Base-by-base conservation (phyloP, 1,140 invertebrate species). In the Drosophila quadrilineata region DNA sequence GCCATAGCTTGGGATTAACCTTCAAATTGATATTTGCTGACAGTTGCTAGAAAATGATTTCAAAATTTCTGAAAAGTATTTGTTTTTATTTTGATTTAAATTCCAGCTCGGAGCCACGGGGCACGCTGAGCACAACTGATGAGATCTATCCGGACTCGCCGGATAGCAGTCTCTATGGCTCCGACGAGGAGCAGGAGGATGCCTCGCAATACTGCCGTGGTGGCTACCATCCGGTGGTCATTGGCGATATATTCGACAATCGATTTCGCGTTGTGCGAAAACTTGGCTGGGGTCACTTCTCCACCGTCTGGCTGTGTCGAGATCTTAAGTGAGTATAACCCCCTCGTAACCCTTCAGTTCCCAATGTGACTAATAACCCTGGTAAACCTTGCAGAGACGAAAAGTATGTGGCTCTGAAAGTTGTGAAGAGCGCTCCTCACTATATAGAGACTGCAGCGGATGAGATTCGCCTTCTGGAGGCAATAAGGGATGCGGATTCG, bases 371-470 rank as follows among this genome's bases (percentile, higher is more conserved):
- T 6, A 21, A 6, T 28, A 17, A 12, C 6, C 3, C 17, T n/a
- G n/a, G n/a, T n/a, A n/a, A n/a, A n/a, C n/a, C n/a, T n/a, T n/a
- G 5, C 45, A 89, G 94, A 82, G 95, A 95, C 62, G 97, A 97
- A 88, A 93, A 96, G 84, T 99, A 98, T 92, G 98, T 99, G 48
- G 98, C 98, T 17, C 91, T 99, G 49, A 99, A 99, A 93, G 98
- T 99, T 66, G 98, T 99, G n/a, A 99, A 99, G 91, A 98, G 97
- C 80, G 98, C 97, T 14, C 94, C 95, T 52, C 98, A 99, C 91
- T 99, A 99, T 88, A 98, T 98, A 49, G 98, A 99, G 91, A 99
- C 98, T 22, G 98, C 98, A 41, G 90, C 98, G 59, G 98, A 99
- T 92, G 98, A 99, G 93, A 99, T 99, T 79, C 98, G 98, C 91